Percentiles rank a stretch among this genome's conserved stretches.
Conservation (phyloP, 2,797 vertebrate genomes). For the Hypotaenidia philippensis region DNA sequence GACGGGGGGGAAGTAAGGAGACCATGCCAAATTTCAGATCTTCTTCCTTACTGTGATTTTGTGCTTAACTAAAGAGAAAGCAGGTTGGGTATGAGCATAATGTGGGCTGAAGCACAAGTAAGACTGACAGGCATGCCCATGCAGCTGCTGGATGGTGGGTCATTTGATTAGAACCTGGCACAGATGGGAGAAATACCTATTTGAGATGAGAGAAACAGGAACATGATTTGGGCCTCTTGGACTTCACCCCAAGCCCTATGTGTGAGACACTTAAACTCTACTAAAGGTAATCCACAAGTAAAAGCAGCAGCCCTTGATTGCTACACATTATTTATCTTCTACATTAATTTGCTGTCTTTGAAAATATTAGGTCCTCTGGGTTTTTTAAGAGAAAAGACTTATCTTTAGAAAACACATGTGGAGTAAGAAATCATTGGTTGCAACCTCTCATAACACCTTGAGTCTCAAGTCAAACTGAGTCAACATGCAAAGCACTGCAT, state of each 20-base stretch:
- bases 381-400: not conserved
- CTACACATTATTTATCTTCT: not conserved
- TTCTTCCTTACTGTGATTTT: not conserved
- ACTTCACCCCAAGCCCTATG: not conserved
- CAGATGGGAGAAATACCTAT: not conserved
- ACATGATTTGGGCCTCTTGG: not conserved
- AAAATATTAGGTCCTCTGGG: not conserved
- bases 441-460: not conserved
- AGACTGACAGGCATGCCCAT: not conserved
- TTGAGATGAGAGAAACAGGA: not conserved
- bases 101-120: not conserved
- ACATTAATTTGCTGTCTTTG: not conserved
- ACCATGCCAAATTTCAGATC: not conserved
- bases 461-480: not conserved
- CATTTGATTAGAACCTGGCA: not conserved
- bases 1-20: not conserved
- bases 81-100: not conserved
- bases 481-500: not conserved
- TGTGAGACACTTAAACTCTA: not conserved
- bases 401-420: not conserved
- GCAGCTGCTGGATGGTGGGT: not conserved
- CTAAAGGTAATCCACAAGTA: not conserved
- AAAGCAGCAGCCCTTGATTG: not conserved
- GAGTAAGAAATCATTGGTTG: not conserved
- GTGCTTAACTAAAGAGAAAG: not conserved